Percentiles rank a stretch among this genome's conserved stretches.
These are phyloP conservation scores for Caretta caretta DNA, from an alignment of 2,113 vertebrate species.

Conservation along the genomic window DNA sequence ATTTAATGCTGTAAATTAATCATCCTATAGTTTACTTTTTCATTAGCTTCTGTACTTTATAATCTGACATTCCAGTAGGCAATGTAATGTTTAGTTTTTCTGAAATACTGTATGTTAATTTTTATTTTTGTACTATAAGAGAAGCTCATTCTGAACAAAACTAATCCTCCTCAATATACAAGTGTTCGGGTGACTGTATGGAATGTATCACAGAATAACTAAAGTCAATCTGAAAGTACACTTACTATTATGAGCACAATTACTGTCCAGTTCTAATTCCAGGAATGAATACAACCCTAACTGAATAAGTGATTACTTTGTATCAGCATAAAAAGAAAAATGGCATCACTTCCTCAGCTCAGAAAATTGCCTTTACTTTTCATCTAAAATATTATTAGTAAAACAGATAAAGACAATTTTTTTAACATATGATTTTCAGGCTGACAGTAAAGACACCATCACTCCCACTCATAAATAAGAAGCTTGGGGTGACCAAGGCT, in stretches of 20 bases:
- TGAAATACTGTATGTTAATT: neutral
- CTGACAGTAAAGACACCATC: neutral
- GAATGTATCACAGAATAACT: conserved; percentile 47
- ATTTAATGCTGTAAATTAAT: conserved; percentile 25
- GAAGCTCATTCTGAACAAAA: neutral
- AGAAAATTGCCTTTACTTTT: neutral
- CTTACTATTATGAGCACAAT: conserved; percentile 61
- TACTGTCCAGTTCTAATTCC: conserved; percentile 64
- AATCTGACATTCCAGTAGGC: neutral
- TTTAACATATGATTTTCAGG: neutral
- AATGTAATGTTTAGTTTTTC: conserved; percentile 21
- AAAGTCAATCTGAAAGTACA: conserved; percentile 57
- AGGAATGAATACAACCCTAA: conserved; percentile 59
- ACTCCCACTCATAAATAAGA: neutral
- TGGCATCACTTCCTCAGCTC: conserved; percentile 46
- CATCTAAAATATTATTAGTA: neutral
- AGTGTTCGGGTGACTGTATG: conserved; percentile 47
- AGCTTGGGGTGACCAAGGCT: neutral
- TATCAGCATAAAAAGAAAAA: conserved; percentile 67
- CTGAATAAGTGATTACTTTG: conserved; percentile 65
- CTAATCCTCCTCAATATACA: conserved; percentile 27
- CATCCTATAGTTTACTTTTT: neutral
- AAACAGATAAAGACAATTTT: neutral
- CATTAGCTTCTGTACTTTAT: neutral
- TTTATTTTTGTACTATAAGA: conserved; percentile 66